Evolutionary conservation across 2,113 vertebrate species (phyloP), one percentile per base, ranked within the genome.

Genomic region (Sapajus apella): DNA sequence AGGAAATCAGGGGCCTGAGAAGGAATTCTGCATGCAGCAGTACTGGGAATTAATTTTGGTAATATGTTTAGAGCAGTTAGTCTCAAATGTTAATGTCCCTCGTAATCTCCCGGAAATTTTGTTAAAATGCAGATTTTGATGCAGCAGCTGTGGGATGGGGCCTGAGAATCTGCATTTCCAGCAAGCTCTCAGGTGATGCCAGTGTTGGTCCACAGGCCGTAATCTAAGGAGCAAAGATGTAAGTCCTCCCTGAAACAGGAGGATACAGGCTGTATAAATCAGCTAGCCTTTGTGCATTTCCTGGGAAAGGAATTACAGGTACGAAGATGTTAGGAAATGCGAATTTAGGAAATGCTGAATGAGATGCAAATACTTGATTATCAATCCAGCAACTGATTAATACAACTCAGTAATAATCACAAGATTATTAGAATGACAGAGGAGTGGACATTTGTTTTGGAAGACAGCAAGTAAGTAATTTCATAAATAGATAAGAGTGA

Each of bases 351-450:
- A 84, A 75, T 73, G 85, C 30, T 88, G 25, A 88, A 47, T 75
- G 61, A 90, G 37, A 73, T 58, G 32, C 47, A 56, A 76, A 84
- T 35, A 27, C 64, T 75, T 94, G 92, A 50, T 47, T 52, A 93
- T 73, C 32, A 66, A 23, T 23, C 66, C 11, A 80, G n/a, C 27
- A 66, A 90, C 43, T 68, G 47, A 86, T 87, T 21, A 55, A 45
- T 75, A 91, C 23, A 81, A 91, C 73, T 93, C 23, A 73, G 14
- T 77, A 86, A 7, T 97, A 70, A 32, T 94, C 61, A 91, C 45
- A 86, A 77, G 20, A 47, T 68, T 30, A 73, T 35, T 81, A 68
- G 50, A n/a, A 82, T 55, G 18, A 75, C 68, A 68, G 64, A 77
- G 70, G 81, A 86, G 45, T 32, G 37, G 45, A 61, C 40, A 56